A percentile compares a stretch with the other conserved stretches of the same genome.
Conservation (phyloP, 2,888 invertebrate species). For the Pristionchus entomophagus region DNA sequence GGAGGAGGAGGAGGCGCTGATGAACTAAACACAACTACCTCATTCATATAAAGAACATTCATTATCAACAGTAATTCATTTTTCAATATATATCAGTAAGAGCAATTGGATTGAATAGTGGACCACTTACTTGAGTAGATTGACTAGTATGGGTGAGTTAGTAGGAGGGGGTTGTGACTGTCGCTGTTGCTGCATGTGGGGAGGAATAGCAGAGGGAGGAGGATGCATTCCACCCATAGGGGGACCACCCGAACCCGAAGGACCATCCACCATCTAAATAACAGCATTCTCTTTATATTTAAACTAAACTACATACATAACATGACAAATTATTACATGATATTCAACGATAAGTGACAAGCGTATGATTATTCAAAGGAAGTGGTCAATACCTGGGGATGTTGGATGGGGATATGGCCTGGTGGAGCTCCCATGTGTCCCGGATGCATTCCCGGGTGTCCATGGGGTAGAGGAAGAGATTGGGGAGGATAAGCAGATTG, state of each 20-base stretch:
- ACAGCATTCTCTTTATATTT: neutral
- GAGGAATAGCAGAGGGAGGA: slow-evolving; percentile 42
- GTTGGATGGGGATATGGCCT: neutral
- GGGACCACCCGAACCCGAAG: neutral
- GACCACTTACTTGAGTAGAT: slow-evolving; percentile 53
- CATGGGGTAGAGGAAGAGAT: neutral
- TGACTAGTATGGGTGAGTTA: slow-evolving; percentile 62
- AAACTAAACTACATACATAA: neutral
- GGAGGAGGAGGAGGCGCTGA: neutral
- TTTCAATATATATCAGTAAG: too few species aligned
- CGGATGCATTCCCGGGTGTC: neutral
- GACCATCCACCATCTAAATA: slow-evolving; percentile 13
- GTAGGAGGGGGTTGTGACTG: slow-evolving; percentile 44
- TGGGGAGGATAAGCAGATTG: neutral
- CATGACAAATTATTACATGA: neutral
- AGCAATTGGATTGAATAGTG: too few species aligned
- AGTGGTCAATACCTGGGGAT: slow-evolving; percentile 31
- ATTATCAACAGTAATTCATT: neutral
- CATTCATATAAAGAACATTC: neutral
- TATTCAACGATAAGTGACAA: neutral
- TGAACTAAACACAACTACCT: neutral
- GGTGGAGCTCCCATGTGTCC: neutral
- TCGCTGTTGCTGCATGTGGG: slow-evolving; percentile 41
- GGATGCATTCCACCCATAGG: neutral
- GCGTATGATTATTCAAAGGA: neutral